A percentile compares a stretch with the other conserved stretches of the same genome.
Evolutionary conservation across 1,140 invertebrate species (phyloP).

Genomic region (Myzus persicae): DNA sequence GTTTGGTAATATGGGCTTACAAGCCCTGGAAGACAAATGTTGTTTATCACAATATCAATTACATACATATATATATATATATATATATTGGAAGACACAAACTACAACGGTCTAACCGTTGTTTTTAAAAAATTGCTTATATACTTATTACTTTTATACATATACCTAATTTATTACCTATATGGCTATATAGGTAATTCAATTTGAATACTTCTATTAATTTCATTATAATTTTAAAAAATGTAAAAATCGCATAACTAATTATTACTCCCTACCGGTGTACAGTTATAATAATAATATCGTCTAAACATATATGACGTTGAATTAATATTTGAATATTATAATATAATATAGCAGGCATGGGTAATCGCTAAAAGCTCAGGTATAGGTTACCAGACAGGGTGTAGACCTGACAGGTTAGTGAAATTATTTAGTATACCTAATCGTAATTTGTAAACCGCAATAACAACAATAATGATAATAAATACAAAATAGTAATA

Average conservation of each 20-base stretch:
- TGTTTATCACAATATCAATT: conserved; percentile 51
- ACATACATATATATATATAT: neutral
- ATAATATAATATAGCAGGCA: neutral
- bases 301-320: neutral
- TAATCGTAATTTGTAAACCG: neutral
- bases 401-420: neutral
- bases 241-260: conserved; percentile 27
- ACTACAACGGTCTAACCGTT: neutral
- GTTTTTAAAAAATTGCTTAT: neutral
- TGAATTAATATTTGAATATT: neutral
- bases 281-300: neutral
- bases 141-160: neutral
- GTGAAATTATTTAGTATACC: neutral
- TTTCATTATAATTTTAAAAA: neutral
- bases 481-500: neutral
- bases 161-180: neutral
- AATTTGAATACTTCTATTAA: conserved; percentile 2
- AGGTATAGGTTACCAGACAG: too few relatives aligned
- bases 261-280: neutral
- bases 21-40: conserved; percentile 49
- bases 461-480: conserved; percentile 10
- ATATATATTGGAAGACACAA: conserved; percentile 32
- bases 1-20: neutral
- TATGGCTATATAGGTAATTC: neutral
- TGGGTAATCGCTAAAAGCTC: neutral